Evolutionary conservation across 2,888 invertebrate genomes (phyloP).

Genomic region (Cyaniris semiargus): DNA sequence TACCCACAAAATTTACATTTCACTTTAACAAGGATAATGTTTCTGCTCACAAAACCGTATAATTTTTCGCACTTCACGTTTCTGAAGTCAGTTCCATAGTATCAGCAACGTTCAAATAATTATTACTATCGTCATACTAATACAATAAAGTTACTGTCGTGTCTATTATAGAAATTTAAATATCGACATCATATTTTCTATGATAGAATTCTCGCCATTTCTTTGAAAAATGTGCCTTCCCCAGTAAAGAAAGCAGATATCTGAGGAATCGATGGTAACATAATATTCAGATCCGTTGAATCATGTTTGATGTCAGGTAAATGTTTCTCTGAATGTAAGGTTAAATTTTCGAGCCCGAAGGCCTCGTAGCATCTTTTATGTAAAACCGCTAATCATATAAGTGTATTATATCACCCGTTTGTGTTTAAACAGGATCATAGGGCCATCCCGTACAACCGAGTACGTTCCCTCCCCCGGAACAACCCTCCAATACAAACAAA

Average conservation of each 20-base stretch:
- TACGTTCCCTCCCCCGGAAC: not conserved
- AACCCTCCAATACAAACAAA: slow-evolving; percentile 13
- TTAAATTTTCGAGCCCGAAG: not conserved
- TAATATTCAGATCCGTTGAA: not conserved
- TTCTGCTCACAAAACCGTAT: not conserved
- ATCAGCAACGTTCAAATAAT: not conserved
- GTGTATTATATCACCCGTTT: not conserved
- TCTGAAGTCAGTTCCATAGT: not conserved
- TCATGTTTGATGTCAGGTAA: not conserved
- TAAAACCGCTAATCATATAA: not conserved
- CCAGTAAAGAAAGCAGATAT: not conserved
- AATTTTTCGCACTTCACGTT: not conserved
- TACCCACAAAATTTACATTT: slow-evolving; percentile 6
- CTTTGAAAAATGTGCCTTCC: not conserved
- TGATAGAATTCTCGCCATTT: not conserved
- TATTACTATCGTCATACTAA: not conserved
- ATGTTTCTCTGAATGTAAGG: not conserved
- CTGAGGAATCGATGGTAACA: not conserved
- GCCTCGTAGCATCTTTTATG: not conserved
- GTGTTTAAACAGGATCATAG: slow-evolving; percentile 20
- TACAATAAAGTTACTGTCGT: not conserved
- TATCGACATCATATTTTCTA: not conserved
- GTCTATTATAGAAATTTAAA: not conserved
- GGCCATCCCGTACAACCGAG: not conserved
- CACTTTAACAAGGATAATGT: not conserved